Conservation (phyloP, 2,113 vertebrate genomes). For the Thymallus thymallus region DNA sequence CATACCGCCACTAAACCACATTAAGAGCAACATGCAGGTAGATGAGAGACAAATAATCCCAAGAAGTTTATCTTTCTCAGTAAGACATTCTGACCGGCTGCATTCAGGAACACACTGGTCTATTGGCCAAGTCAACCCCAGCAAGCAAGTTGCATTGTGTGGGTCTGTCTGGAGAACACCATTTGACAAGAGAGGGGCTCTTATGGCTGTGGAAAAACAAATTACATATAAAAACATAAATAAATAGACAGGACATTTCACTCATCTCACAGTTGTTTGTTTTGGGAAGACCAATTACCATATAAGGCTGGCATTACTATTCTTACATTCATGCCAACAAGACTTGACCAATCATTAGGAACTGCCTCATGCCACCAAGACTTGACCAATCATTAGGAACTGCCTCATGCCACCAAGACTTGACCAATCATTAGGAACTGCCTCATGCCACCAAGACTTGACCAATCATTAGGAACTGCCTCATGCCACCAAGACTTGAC, state of each 20-base stretch:
- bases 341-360: slow-evolving; percentile 40
- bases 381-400: no score
- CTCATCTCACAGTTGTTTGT: slow-evolving; percentile 38
- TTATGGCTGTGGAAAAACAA: slow-evolving; percentile 35
- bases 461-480: background rate
- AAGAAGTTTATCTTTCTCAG: no score
- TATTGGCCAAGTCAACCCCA: no score
- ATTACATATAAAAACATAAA: slow-evolving; percentile 37
- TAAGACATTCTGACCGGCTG: background rate
- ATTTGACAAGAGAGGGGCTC: no score
- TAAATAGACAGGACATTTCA: slow-evolving; percentile 47
- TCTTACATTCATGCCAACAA: slow-evolving; percentile 67
- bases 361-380: no score
- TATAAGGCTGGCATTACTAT: slow-evolving; percentile 62
- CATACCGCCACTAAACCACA: no score
- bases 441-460: background rate
- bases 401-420: no score
- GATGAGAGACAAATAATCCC: no score
- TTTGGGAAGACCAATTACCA: slow-evolving; percentile 61
- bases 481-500: background rate
- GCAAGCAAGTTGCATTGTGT: no score
- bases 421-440: background rate
- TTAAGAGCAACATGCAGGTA: no score
- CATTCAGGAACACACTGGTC: no score
- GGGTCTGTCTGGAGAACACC: no score